A percentile compares a stretch with the other conserved stretches of the same genome.
Conservation (phyloP, 1,140 invertebrate genomes). For the Vanessa atalanta region DNA sequence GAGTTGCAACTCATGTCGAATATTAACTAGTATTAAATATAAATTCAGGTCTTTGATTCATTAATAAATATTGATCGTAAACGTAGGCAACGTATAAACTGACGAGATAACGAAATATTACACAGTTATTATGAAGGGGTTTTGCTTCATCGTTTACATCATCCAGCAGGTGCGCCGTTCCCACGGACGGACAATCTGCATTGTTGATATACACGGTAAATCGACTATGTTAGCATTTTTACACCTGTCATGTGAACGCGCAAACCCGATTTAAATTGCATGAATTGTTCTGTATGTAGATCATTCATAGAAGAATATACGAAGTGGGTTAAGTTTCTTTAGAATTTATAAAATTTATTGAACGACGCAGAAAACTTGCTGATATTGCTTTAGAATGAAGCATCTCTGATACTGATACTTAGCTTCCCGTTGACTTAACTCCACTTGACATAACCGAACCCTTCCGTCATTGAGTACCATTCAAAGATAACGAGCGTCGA, state of each 20-base stretch:
- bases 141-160: conserved; percentile 34
- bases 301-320: not conserved
- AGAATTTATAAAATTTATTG: not conserved
- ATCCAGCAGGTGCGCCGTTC: conserved; percentile 59
- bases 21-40: not conserved
- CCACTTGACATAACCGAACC: conserved; percentile 28
- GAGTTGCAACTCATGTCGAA: not conserved
- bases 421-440: conserved; percentile 26
- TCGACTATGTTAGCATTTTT: conserved; percentile 39
- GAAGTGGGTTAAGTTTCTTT: conserved; percentile 2
- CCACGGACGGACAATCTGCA: conserved; percentile 47
- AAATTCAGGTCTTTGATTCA: not conserved
- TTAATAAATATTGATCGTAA: not conserved
- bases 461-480: conserved; percentile 25
- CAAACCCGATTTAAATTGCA: not conserved
- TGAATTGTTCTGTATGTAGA: not conserved
- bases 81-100: conserved; percentile 8
- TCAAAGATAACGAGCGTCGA: conserved; percentile 15
- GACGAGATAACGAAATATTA: conserved; percentile 19
- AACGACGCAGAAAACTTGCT: not conserved
- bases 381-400: conserved; percentile 5
- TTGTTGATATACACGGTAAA: conserved; percentile 49
- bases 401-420: conserved; percentile 30
- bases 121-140: conserved; percentile 11
- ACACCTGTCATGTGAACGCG: conserved; percentile 36